A percentile compares a stretch with the other conserved stretches of the same genome.
Evolutionary conservation across 2,888 invertebrate genomes (phyloP).

Genomic region (Microplitis manilae): DNA sequence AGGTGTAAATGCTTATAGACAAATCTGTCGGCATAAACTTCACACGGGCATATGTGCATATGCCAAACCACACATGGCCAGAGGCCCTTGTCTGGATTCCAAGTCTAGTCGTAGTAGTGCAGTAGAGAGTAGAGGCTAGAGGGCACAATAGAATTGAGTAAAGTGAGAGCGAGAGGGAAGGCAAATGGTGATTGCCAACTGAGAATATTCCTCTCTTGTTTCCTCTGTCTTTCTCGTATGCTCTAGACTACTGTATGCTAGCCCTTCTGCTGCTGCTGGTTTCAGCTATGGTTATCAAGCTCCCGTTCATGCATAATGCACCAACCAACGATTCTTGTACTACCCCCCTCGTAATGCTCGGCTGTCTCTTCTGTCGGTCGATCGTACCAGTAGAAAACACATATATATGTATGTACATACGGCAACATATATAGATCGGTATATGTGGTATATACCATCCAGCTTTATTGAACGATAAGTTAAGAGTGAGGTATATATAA

Average conservation of each 20-base stretch:
- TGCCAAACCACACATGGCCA: slow-evolving; percentile 1
- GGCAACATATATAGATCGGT: slow-evolving; percentile 7
- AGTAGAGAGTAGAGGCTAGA: slow-evolving; percentile 23
- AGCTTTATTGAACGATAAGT: neutral
- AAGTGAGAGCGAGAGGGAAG: slow-evolving; percentile 16
- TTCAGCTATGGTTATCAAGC: slow-evolving; percentile 59
- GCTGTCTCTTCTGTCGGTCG: slow-evolving; percentile 36
- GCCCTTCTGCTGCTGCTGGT: slow-evolving; percentile 1
- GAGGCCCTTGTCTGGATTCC: neutral
- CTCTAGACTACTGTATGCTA: slow-evolving; percentile 28
- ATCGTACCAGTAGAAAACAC: slow-evolving; percentile 45
- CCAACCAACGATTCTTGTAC: slow-evolving; percentile 51
- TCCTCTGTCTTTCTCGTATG: slow-evolving; percentile 35
- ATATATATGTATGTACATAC: slow-evolving; percentile 27
- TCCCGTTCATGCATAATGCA: slow-evolving; percentile 67
- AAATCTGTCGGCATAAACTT: neutral
- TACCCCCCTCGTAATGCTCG: slow-evolving; percentile 3
- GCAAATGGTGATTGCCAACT: slow-evolving; percentile 24
- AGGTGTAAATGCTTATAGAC: slow-evolving; percentile 1
- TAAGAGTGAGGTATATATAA: neutral
- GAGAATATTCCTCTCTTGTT: slow-evolving; percentile 30
- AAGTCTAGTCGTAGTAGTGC: slow-evolving; percentile 6
- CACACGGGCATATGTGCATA: neutral
- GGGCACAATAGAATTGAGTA: neutral
- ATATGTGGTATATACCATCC: neutral